Percentiles rank a stretch among this genome's conserved stretches.
phyloP scores from a whole-genome alignment of 2,888 invertebrate genomes.

The Plebejus anna region DNA sequence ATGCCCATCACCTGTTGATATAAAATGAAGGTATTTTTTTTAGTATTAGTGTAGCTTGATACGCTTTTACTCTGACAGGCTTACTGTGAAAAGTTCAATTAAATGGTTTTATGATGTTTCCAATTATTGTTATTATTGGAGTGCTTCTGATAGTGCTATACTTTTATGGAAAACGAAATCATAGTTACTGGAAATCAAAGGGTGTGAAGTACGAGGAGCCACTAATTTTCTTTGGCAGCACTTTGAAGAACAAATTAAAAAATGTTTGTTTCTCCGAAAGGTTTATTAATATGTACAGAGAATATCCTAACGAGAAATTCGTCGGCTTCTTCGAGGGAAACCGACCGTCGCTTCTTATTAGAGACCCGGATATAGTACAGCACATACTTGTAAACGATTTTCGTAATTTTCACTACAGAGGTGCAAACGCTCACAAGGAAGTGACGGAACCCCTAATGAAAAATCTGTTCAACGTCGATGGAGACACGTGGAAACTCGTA shows the following conservation, averaged over 20 bases:
- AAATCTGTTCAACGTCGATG: conserved; percentile 56
- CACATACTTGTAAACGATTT: conserved; percentile 55
- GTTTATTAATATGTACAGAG: conserved; percentile 41
- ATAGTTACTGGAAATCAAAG: conserved; percentile 50
- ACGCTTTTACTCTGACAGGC: background rate
- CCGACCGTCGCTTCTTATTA: conserved; percentile 54
- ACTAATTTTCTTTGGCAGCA: conserved; percentile 53
- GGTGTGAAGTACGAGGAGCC: conserved; percentile 53
- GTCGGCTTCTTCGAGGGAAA: conserved; percentile 56
- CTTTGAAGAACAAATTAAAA: conserved; percentile 45
- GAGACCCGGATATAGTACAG: conserved; percentile 53
- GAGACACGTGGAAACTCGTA: conserved; percentile 59
- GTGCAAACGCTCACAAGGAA: conserved; percentile 10
- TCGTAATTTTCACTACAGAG: conserved; percentile 46
- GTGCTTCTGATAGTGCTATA: conserved; percentile 30
- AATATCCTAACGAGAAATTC: conserved; percentile 46
- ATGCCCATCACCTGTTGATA: background rate
- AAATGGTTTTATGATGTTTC: background rate
- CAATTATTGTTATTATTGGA: conserved; percentile 24
- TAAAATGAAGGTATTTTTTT: background rate
- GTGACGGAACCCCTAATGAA: conserved; percentile 44
- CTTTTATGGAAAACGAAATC: conserved; percentile 32
- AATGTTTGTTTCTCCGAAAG: conserved; percentile 46
- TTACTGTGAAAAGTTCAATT: background rate
- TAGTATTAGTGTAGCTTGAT: background rate